Evolutionary conservation across 1,140 invertebrate genomes (phyloP), one percentile per base, ranked within the genome.

Genomic region (Orussus abietinus): DNA sequence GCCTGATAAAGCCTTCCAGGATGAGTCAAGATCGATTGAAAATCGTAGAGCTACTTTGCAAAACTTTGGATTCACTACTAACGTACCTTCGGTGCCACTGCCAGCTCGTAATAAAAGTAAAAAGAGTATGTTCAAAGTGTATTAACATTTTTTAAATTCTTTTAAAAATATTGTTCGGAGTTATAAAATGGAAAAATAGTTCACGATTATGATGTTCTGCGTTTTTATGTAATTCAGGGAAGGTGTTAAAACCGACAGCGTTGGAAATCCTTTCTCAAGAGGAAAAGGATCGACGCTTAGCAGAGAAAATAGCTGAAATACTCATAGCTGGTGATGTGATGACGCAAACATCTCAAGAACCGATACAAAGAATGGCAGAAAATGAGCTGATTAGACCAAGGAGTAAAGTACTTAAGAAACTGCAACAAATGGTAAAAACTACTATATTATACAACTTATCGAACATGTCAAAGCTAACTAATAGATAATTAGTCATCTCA

Each of bases 241-340:
- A 59, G 51, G 29, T 38, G 9, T 14, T 35, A n/a, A 47, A 44
- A 33, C 39, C 57, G 20, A 70, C 69, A 28, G 32, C 63, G 34
- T 51, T 76, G 13, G 58, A 75, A 51, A 71, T 49, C 30, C 51
- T 71, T 42, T 59, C 72, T 3, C 42, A 65, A 47, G 64, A 68
- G 54, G 67, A 75, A 25, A 66, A 64, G 41, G 63, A 69, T 36
- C 57, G 61, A 21, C 55, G 75, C n/a, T 53, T 76, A 41, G 64
- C 72, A 39, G 74, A 77, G 48, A 76, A 59, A 64, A 72, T 75
- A 42, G 66, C 66, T 32, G 63, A 69, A 28, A 51, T 73, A 45
- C 47, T 76, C 33, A 62, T 73, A 20, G 64, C 55, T 26, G 57
- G 60, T 37, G 62, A 66, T 40, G 47, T 47, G 13, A 34, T 63